Base-by-base conservation (phyloP, 2,797 vertebrate species). In the Scolopax rusticola region DNA sequence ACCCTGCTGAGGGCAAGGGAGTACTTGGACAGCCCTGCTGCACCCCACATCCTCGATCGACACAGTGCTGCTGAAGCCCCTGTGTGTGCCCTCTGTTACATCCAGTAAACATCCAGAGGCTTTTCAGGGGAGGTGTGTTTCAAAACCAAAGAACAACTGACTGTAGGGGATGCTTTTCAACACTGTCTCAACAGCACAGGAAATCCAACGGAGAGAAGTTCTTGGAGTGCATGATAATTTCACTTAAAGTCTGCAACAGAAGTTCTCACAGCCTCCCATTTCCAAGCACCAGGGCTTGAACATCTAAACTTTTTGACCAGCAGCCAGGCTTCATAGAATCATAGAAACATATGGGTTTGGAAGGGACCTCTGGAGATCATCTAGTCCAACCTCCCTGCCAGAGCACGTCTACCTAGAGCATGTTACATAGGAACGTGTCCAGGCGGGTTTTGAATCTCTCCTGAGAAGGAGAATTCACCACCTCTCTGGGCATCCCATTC, bases 1-100 rank as follows among this genome's bases (percentile, higher is more conserved):
- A 60, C 5, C 16, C 16, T 1, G 2, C 15, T 1, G 4, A 57
- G 13, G n/a, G 6, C 41, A 57, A n/a, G 19, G 32, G 2, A 45
- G n/a, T 1, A 2, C 12, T 30, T 3, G 1, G 11, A 20, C 50
- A 71, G 11, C 13, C n/a, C 9, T 12, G 9, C n/a, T 38, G 9
- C 24, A 71, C 14, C n/a, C 13, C 28, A 38, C 12, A 9, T 21
- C 28, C 32, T 77, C 27, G 24, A 0, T 50, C 2, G 1, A 21
- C 17, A 25, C 43, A 21, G 57, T 47, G 32, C 43, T 47, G 32
- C 43, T 38, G 50, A 0, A 0, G 27, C 19, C 43, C 23, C 27
- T 6, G 2, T n/a, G 20, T 45, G 20, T 12, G 21, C 5, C 27
- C 32, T 64, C 27, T 84, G 6, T 47, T 1, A 0, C 27, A 61